phyloP scores from a whole-genome alignment of 2,797 vertebrate species.

The Clarias pachynema region DNA sequence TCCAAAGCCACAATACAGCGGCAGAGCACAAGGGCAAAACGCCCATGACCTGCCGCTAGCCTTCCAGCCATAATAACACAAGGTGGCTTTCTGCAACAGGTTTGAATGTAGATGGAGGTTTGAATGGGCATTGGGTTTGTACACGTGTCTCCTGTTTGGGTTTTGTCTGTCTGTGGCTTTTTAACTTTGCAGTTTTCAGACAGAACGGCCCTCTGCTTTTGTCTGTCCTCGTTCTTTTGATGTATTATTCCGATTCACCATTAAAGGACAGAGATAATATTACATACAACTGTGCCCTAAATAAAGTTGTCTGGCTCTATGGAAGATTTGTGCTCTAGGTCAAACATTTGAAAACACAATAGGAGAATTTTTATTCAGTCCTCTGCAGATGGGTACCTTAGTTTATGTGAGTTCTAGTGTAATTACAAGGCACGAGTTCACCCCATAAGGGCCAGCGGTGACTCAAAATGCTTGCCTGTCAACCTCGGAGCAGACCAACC shows the following conservation, averaged over 20 bases:
- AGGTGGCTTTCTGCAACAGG: slow-evolving; percentile 66
- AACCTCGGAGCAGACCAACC: slow-evolving; percentile 32
- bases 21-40: slow-evolving; percentile 76
- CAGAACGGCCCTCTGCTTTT: slow-evolving; percentile 46
- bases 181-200: slow-evolving; percentile 48
- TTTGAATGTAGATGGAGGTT: slow-evolving; percentile 76
- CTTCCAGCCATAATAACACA: slow-evolving; percentile 72
- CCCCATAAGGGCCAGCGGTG: slow-evolving; percentile 63
- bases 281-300: slow-evolving; percentile 52
- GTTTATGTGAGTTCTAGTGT: slow-evolving; percentile 61
- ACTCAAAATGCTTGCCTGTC: slow-evolving; percentile 62
- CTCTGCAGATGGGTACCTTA: not conserved
- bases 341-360: slow-evolving; percentile 17
- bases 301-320: slow-evolving; percentile 21
- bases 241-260: slow-evolving; percentile 44
- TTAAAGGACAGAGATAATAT: slow-evolving; percentile 53
- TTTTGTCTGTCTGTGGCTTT: slow-evolving; percentile 48
- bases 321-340: not conserved
- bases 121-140: slow-evolving; percentile 53
- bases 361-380: slow-evolving; percentile 31
- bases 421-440: slow-evolving; percentile 78
- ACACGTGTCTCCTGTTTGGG: slow-evolving; percentile 51
- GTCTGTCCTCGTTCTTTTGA: slow-evolving; percentile 44
- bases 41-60: slow-evolving; percentile 76
- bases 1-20: slow-evolving; percentile 76